Conservation (phyloP, 2,888 invertebrate species). For the Scaptomyza flava region DNA sequence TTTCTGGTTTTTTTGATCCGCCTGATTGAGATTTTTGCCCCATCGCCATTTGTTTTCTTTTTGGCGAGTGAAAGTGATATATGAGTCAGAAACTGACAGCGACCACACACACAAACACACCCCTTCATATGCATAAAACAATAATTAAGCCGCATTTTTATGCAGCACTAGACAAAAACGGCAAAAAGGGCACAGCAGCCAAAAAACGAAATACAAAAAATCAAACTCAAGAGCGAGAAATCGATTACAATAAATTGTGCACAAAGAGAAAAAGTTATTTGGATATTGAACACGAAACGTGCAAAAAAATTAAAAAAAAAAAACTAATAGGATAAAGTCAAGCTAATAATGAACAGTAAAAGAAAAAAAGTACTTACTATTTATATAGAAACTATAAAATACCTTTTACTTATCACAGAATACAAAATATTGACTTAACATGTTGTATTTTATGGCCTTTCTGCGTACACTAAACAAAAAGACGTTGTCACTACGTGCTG, state of each 20-base stretch:
- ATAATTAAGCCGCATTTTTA: slow-evolving; percentile 74
- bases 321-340: slow-evolving; percentile 4
- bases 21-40: slow-evolving; percentile 69
- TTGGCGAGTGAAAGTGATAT: slow-evolving; percentile 76
- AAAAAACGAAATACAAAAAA: slow-evolving; percentile 39
- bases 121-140: slow-evolving; percentile 76
- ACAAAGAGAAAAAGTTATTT: slow-evolving; percentile 2
- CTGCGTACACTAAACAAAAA: background rate
- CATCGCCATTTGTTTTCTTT: slow-evolving; percentile 36
- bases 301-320: background rate
- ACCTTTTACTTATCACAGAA: background rate
- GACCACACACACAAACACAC: slow-evolving; percentile 26
- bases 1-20: slow-evolving; percentile 46
- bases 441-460: background rate
- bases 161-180: slow-evolving; percentile 58
- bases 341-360: background rate
- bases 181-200: slow-evolving; percentile 67
- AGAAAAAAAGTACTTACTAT: too few relatives aligned
- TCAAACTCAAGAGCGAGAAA: slow-evolving; percentile 12
- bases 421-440: background rate
- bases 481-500: background rate
- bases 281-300: too few relatives aligned
- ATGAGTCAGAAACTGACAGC: slow-evolving; percentile 63
- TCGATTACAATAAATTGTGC: slow-evolving; percentile 33
- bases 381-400: background rate